Evolutionary conservation across 1,140 invertebrate genomes (phyloP).

Genomic region (Propsilocerus akamusi): DNA sequence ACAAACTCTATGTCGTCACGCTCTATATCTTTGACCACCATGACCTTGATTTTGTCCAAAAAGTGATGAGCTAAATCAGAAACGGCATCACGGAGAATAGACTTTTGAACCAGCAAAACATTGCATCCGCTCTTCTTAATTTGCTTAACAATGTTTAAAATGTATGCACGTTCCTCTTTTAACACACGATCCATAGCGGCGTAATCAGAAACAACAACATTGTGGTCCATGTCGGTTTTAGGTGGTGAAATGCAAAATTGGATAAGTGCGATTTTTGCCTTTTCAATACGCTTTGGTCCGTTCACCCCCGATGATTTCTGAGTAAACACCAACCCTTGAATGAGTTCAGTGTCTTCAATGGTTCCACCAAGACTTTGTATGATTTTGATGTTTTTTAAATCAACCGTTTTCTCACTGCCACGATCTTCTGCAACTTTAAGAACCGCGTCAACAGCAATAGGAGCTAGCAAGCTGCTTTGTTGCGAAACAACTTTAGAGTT

Average conservation of each 20-base stretch:
- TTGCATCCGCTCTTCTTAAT: conserved; percentile 98
- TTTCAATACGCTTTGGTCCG: conserved; percentile 85
- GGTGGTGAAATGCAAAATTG: conserved; percentile 99
- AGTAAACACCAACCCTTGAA: conserved; percentile 89
- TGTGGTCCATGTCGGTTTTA: conserved; percentile 99
- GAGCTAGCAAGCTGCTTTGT: conserved; percentile 84
- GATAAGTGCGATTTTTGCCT: conserved; percentile 97
- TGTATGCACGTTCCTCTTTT: conserved; percentile 96
- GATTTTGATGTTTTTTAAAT: conserved; percentile 82
- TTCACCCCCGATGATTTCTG: conserved; percentile 77
- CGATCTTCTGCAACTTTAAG: conserved; percentile 51
- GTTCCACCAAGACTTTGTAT: conserved; percentile 93
- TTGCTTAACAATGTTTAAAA: conserved; percentile 97
- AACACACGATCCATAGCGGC: conserved; percentile 96
- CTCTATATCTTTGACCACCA: conserved; percentile 97
- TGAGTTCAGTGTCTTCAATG: conserved; percentile 91
- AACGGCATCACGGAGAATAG: conserved; percentile 92
- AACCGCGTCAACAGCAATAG: conserved; percentile 94
- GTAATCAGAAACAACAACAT: conserved; percentile 95
- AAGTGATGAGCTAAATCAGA: conserved; percentile 96
- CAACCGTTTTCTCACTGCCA: conserved; percentile 37
- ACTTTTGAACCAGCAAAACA: conserved; percentile 95
- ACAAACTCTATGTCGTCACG: conserved; percentile 95
- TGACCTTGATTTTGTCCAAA: conserved; percentile 96
- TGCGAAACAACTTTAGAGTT: conserved; percentile 99